These are phyloP conservation scores for Agrotis exclamationis DNA, from an alignment of 2,888 invertebrate genomes.

Conservation along the genomic window DNA sequence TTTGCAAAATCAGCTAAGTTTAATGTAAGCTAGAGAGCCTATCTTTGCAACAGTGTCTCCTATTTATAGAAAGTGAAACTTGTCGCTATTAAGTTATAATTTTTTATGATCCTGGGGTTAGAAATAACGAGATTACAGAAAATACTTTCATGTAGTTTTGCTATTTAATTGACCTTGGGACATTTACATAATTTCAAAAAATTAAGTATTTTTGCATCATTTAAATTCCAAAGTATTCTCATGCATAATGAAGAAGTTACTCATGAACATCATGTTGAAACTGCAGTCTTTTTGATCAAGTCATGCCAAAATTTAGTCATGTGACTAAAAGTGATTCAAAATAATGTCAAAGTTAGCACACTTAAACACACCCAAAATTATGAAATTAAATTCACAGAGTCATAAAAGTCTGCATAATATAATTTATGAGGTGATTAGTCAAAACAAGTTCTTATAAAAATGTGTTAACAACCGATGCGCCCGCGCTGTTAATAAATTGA, in stretches of 20 bases:
- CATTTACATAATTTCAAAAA: not conserved
- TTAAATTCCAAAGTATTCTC: not conserved
- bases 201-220: not conserved
- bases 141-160: not conserved
- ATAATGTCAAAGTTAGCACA: conserved; percentile 49
- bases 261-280: not conserved
- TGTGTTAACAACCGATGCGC: conserved; percentile 49
- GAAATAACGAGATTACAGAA: not conserved
- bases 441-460: conserved; percentile 61
- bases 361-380: conserved; percentile 30
- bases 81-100: not conserved
- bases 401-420: conserved; percentile 54
- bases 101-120: conserved; percentile 7
- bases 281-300: not conserved
- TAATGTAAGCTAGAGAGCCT: not conserved
- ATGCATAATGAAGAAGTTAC: not conserved
- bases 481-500: conserved; percentile 63
- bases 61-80: conserved; percentile 33
- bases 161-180: not conserved
- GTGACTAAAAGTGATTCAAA: conserved; percentile 20
- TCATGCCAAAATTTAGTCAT: not conserved
- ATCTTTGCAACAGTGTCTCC: not conserved
- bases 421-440: conserved; percentile 57
- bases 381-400: conserved; percentile 45
- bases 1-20: not conserved